Conservation (phyloP, 2,797 vertebrate genomes). For the Oreochromis mossambicus region DNA sequence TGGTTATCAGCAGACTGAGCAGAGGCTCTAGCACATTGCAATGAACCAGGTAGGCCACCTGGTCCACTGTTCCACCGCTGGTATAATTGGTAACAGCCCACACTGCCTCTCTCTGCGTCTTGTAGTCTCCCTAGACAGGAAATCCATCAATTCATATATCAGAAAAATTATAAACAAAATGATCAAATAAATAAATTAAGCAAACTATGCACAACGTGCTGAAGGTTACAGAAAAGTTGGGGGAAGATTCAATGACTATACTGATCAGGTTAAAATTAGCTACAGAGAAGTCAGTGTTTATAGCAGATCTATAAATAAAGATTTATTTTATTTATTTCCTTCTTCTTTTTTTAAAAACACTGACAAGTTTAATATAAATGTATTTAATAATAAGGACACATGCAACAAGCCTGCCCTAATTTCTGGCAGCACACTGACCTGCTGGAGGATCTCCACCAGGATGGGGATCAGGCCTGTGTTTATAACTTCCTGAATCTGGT, state of each 20-base stretch:
- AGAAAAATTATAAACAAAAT: background rate
- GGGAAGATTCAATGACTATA: background rate
- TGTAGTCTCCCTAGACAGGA: slow-evolving; percentile 86
- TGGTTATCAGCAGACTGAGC: slow-evolving; percentile 80
- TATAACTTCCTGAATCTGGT: slow-evolving; percentile 91
- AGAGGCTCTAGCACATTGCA: slow-evolving; percentile 84
- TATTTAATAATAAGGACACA: background rate
- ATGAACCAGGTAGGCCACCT: slow-evolving; percentile 88
- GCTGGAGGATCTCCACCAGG: slow-evolving; percentile 83
- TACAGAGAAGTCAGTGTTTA: background rate
- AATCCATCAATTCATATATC: background rate
- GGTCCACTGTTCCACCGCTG: slow-evolving; percentile 87
- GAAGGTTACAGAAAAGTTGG: background rate
- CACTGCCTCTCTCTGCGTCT: slow-evolving; percentile 89
- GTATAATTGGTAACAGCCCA: slow-evolving; percentile 95
- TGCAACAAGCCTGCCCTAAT: background rate
- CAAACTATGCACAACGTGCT: background rate
- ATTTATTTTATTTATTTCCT: background rate
- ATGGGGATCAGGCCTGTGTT: slow-evolving; percentile 86
- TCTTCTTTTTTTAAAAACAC: background rate
- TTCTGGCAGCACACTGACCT: slow-evolving; percentile 72
- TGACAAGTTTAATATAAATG: background rate
- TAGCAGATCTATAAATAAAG: background rate
- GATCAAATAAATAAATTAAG: background rate
- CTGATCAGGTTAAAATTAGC: background rate